phyloP scores from a whole-genome alignment of 2,888 invertebrate genomes.

The Zygothrica quintamaculata region DNA sequence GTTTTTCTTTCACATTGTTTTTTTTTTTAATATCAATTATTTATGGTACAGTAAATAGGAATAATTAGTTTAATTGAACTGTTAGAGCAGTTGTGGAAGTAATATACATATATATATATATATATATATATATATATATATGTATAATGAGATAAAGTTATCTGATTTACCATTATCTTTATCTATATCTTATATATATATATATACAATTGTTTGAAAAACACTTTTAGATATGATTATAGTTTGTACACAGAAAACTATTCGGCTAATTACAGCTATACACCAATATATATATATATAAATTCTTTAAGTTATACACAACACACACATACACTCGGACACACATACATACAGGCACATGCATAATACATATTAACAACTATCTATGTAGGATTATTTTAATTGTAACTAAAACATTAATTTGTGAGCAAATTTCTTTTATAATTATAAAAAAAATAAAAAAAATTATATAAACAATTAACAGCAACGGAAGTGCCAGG shows the following conservation, averaged over 20 bases:
- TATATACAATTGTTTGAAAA: slow-evolving; percentile 33
- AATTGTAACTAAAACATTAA: slow-evolving; percentile 16
- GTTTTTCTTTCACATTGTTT: background rate
- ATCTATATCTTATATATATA: no score
- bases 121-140: no score
- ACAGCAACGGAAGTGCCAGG: no score
- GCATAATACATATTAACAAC: background rate
- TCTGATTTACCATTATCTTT: no score
- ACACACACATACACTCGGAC: slow-evolving; percentile 1
- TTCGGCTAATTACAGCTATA: no score
- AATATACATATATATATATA: no score
- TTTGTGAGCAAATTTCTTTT: slow-evolving; percentile 9
- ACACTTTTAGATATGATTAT: slow-evolving; percentile 35
- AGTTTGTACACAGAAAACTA: slow-evolving; percentile 44
- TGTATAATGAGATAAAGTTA: no score
- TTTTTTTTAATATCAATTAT: slow-evolving; percentile 25
- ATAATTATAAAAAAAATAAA: no score
- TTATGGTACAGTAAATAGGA: slow-evolving; percentile 32
- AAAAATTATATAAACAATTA: slow-evolving; percentile 14
- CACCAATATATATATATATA: background rate
- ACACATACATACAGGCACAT: background rate
- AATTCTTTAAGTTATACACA: slow-evolving; percentile 8
- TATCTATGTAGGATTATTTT: background rate
- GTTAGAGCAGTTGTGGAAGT: no score
- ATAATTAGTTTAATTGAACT: slow-evolving; percentile 7